These are phyloP conservation scores for Rotaria sp. DNA, from an alignment of 2,888 invertebrate genomes.

Conservation along the genomic window DNA sequence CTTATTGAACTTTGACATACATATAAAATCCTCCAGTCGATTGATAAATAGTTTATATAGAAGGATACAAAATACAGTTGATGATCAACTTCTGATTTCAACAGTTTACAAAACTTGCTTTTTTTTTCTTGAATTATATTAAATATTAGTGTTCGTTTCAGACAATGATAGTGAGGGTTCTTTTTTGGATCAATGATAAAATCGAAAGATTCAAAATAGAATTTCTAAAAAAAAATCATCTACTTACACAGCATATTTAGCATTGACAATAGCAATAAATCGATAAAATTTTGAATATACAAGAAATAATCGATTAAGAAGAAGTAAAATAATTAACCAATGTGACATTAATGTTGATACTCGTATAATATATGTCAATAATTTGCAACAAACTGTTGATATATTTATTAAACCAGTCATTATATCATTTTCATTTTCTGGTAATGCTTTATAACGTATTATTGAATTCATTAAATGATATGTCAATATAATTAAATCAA, in stretches of 20 bases:
- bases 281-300: slow-evolving; percentile 16
- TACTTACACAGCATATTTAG: slow-evolving; percentile 13
- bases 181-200: no score
- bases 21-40: no score
- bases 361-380: slow-evolving; percentile 20
- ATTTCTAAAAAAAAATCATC: no score
- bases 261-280: slow-evolving; percentile 3
- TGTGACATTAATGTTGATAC: neutral
- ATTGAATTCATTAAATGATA: slow-evolving; percentile 22
- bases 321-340: neutral
- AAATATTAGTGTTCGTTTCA: no score
- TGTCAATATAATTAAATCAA: neutral
- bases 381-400: slow-evolving; percentile 25
- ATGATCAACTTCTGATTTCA: no score
- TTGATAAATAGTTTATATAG: no score
- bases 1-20: no score
- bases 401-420: slow-evolving; percentile 18
- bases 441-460: slow-evolving; percentile 3
- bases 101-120: no score
- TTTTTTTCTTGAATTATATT: no score
- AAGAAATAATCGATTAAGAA: slow-evolving; percentile 9
- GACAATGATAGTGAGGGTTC: no score
- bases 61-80: no score
- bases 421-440: neutral
- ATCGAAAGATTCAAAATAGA: no score